Evolutionary conservation across 2,113 vertebrate species (phyloP).

Genomic region (Triplophysa tibetana): DNA sequence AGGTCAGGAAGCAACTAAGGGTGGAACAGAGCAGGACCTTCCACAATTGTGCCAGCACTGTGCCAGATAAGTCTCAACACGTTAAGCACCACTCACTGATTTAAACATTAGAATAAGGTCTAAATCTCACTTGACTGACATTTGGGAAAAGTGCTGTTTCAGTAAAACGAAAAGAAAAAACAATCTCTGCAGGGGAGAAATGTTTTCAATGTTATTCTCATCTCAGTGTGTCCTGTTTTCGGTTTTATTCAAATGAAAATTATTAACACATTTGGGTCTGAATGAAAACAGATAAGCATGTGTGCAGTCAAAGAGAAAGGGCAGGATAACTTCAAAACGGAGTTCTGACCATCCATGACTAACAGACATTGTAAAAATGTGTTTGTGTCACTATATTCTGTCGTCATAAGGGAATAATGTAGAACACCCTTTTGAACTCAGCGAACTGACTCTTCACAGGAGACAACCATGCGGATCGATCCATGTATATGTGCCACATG

Average conservation of each 20-base stretch:
- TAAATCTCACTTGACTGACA: no score
- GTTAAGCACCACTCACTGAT: not conserved
- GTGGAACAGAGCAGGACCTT: slow-evolving; percentile 20
- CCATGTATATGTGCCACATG: not conserved
- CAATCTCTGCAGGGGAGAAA: not conserved
- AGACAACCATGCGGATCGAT: not conserved
- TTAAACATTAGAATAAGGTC: not conserved
- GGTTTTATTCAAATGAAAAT: slow-evolving; percentile 23
- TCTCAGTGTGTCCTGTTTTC: not conserved
- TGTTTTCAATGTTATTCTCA: not conserved
- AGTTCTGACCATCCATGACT: not conserved
- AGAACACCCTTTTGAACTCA: not conserved
- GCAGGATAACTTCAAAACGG: not conserved
- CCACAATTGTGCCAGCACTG: slow-evolving; percentile 32
- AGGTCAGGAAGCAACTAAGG: slow-evolving; percentile 74
- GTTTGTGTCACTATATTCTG: not conserved
- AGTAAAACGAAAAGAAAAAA: not conserved
- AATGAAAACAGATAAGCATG: slow-evolving; percentile 15
- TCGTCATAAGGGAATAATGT: slow-evolving; percentile 21
- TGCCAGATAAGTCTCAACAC: slow-evolving; percentile 12
- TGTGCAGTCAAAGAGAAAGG: not conserved
- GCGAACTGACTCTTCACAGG: not conserved
- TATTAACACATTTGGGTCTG: not conserved
- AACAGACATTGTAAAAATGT: not conserved
- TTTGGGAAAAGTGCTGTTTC: not conserved